Conservation (phyloP, 2,797 vertebrate genomes). For the Falco rusticolus region DNA sequence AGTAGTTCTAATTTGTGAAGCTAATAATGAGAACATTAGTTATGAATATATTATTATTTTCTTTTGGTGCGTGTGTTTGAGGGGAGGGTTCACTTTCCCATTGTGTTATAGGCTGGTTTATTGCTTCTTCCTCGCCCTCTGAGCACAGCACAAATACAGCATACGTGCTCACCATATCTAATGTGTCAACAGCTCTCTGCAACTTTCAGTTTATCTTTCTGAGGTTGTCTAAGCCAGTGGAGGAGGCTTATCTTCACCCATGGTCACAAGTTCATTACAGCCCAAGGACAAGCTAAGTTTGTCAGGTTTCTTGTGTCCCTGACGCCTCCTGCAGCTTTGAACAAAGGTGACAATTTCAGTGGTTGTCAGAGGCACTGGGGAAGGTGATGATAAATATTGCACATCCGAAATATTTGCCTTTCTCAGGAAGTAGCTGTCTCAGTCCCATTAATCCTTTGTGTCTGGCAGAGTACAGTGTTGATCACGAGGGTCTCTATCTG, state of each 20-base stretch:
- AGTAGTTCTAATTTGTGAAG: neutral
- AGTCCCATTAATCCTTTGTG: neutral
- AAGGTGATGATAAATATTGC: neutral
- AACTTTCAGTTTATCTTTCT: neutral
- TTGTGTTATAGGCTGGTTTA: neutral
- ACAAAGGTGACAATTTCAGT: neutral
- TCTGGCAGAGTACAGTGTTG: neutral
- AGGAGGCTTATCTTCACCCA: neutral
- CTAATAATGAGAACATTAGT: neutral
- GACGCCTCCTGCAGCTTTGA: neutral
- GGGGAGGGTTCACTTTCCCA: neutral
- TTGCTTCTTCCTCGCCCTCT: neutral
- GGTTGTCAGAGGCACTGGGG: neutral
- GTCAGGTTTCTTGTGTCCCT: neutral
- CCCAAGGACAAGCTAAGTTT: neutral
- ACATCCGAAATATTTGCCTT: neutral
- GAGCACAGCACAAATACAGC: neutral
- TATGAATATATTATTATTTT: neutral
- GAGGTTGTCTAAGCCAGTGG: neutral
- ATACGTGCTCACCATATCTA: accelerated
- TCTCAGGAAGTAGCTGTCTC: neutral
- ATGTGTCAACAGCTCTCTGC: neutral
- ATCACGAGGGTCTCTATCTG: neutral
- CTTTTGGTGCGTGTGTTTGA: neutral
- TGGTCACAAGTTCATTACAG: neutral